Evolutionary conservation across 2,113 vertebrate species (phyloP).

Genomic region (Mesitornis unicolor): DNA sequence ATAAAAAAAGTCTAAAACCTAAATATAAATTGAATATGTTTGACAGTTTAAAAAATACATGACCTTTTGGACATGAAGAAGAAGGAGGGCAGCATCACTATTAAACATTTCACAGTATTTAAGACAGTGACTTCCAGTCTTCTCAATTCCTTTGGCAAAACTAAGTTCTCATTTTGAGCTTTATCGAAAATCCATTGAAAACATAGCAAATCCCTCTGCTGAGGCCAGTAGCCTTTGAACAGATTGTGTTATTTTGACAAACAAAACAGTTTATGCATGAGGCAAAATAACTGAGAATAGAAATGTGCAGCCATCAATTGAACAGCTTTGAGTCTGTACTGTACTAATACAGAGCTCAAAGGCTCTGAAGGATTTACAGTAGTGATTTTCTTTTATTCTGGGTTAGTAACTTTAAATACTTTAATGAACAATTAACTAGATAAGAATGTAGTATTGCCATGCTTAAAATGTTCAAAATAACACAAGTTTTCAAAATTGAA

Average conservation of each 20-base stretch:
- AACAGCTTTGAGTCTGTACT: neutral
- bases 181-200: neutral
- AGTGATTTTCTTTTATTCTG: neutral
- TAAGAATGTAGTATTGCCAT: neutral
- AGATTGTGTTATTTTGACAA: neutral
- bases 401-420: neutral
- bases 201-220: neutral
- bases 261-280: neutral
- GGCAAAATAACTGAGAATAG: neutral
- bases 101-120: neutral
- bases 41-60: neutral
- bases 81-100: neutral
- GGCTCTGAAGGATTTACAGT: neutral
- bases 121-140: neutral
- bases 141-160: neutral
- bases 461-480: neutral
- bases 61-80: neutral
- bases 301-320: neutral
- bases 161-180: neutral
- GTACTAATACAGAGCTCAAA: neutral
- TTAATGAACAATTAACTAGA: neutral
- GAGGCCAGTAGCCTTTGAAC: neutral
- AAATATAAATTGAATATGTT: neutral
- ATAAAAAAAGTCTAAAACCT: neutral
- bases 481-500: neutral